A percentile compares a stretch with the other conserved stretches of the same genome.
phyloP scores from a whole-genome alignment of 1,140 invertebrate species.

The Metopolophium dirhodum region DNA sequence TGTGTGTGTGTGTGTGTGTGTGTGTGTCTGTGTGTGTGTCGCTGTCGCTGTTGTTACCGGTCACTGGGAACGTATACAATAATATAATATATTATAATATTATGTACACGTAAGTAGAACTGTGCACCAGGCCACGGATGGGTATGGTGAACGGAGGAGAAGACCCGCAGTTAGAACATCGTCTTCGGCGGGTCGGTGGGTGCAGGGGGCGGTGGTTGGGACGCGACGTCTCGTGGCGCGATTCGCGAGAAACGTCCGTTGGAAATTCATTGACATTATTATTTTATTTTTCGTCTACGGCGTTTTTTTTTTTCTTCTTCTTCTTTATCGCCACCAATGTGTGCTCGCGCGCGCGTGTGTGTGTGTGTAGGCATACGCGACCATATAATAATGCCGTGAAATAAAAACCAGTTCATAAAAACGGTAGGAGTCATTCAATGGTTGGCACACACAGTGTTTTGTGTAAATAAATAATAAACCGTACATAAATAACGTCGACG shows the following conservation, averaged over 20 bases:
- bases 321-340: constrained; percentile 17
- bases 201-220: neutral
- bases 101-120: neutral
- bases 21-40: neutral
- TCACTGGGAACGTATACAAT: neutral
- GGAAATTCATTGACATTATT: constrained; percentile 52
- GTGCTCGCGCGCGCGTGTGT: neutral
- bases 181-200: neutral
- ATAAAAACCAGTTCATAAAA: constrained; percentile 56
- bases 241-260: constrained; percentile 49
- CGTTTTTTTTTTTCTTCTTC: neutral
- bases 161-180: neutral
- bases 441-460: constrained; percentile 53
- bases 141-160: neutral
- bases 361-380: neutral
- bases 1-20: too few relatives aligned
- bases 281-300: neutral
- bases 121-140: neutral
- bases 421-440: constrained; percentile 56
- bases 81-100: constrained; percentile 2
- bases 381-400: constrained; percentile 27
- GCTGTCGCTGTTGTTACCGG: neutral
- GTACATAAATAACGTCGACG: constrained; percentile 55
- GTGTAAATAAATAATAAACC: constrained; percentile 57
- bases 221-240: constrained; percentile 49